Conservation (phyloP, 2,113 vertebrate genomes). For the Piprites chloris region DNA sequence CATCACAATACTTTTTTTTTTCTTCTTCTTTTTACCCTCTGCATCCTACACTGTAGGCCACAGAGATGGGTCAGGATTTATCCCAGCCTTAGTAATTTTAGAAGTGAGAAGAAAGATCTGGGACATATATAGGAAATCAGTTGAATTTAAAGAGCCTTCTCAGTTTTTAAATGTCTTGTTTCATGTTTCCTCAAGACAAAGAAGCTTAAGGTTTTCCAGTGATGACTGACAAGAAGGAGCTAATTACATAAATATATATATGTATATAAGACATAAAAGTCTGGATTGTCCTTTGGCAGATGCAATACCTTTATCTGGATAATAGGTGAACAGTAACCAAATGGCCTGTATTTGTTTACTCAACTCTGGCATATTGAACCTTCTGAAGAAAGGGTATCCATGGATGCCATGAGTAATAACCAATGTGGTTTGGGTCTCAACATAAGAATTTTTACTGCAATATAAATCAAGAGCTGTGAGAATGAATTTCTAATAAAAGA, state of each 20-base stretch:
- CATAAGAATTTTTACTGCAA: neutral
- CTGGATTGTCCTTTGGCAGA: neutral
- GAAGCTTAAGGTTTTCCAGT: neutral
- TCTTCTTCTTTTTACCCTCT: neutral
- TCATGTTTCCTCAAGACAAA: neutral
- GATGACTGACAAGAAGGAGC: neutral
- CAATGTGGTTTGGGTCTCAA: neutral
- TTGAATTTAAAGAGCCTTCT: neutral
- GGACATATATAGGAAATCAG: neutral
- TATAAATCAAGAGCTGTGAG: neutral
- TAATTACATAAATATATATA: neutral
- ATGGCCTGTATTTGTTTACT: neutral
- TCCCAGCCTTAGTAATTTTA: neutral
- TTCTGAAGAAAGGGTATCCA: neutral
- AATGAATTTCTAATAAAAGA: neutral
- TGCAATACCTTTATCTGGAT: neutral
- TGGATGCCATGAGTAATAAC: neutral
- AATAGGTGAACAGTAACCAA: neutral
- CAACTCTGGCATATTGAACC: neutral
- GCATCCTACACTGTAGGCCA: neutral
- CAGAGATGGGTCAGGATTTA: neutral
- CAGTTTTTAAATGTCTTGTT: neutral
- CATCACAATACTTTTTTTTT: neutral
- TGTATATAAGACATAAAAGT: neutral
- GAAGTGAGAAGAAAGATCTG: neutral